phyloP scores from a whole-genome alignment of 2,888 invertebrate species.

The Schizaphis graminum region DNA sequence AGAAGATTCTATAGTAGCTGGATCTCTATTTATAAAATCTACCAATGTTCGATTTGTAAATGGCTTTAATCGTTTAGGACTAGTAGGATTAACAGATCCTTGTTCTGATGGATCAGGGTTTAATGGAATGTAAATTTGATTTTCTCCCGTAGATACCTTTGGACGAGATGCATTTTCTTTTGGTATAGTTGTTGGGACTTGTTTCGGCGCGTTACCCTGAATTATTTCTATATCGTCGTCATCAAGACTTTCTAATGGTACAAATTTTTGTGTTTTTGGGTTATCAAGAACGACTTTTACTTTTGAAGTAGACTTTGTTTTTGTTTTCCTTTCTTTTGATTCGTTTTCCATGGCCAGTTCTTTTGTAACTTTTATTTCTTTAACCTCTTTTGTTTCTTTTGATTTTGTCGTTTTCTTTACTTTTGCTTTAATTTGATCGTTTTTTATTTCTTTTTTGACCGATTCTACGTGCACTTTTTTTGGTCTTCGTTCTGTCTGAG shows the following conservation, averaged over 20 bases:
- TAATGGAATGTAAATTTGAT: slow-evolving; percentile 67
- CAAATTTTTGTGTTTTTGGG: slow-evolving; percentile 67
- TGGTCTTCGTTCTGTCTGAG: slow-evolving; percentile 49
- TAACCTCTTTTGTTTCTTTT: slow-evolving; percentile 47
- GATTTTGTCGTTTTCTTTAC: slow-evolving; percentile 48
- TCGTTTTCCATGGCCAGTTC: slow-evolving; percentile 25
- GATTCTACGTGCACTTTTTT: slow-evolving; percentile 54
- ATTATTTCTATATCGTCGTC: slow-evolving; percentile 69
- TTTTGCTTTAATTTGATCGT: slow-evolving; percentile 61
- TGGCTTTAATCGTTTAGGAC: slow-evolving; percentile 67
- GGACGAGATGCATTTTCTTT: slow-evolving; percentile 3
- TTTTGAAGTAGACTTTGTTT: slow-evolving; percentile 33
- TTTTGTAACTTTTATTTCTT: slow-evolving; percentile 50
- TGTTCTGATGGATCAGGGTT: slow-evolving; percentile 63
- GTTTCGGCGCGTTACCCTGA: slow-evolving; percentile 55
- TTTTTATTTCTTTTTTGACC: slow-evolving; percentile 60
- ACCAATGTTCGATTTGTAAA: slow-evolving; percentile 67
- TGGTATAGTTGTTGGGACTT: slow-evolving; percentile 17
- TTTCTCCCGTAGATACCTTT: slow-evolving; percentile 55
- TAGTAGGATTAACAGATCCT: slow-evolving; percentile 60
- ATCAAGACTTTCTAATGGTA: slow-evolving; percentile 66
- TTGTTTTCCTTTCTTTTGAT: slow-evolving; percentile 38
- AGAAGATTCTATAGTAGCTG: slow-evolving; percentile 54
- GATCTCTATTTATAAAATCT: slow-evolving; percentile 66
- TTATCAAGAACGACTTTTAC: slow-evolving; percentile 66